phyloP scores from a whole-genome alignment of 2,113 vertebrate species.

The Proteles cristata region DNA sequence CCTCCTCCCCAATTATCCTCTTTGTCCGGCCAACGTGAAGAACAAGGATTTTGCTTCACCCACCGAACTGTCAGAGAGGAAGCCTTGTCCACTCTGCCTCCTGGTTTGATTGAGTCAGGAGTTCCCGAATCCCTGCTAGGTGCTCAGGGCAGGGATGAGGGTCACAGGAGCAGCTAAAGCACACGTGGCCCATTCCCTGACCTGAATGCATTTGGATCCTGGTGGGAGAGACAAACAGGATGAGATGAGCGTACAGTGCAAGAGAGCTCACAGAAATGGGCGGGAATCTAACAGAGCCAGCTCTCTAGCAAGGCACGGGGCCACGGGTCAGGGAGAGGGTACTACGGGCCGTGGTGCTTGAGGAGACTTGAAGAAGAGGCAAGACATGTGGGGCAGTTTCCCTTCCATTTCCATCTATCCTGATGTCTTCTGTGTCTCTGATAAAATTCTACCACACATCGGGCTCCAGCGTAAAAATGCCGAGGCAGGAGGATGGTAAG shows the following conservation, averaged over 20 bases:
- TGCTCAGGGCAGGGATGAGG: neutral
- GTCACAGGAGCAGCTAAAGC: neutral
- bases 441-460: neutral
- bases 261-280: neutral
- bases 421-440: slow-evolving; percentile 29
- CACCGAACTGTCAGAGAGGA: neutral
- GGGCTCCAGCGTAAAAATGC: neutral
- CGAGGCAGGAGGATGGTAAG: neutral
- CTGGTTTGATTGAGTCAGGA: neutral
- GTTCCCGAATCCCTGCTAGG: neutral
- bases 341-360: neutral
- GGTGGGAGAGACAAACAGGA: neutral
- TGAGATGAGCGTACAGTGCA: neutral
- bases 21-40: neutral
- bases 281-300: neutral
- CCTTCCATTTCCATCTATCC: neutral
- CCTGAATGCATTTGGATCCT: neutral
- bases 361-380: neutral
- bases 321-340: neutral
- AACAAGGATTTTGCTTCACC: neutral
- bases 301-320: accelerated
- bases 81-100: neutral
- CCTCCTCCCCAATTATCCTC: neutral
- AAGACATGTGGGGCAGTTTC: neutral
- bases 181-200: neutral